Evolutionary conservation across 2,888 invertebrate species (phyloP).

Genomic region (Xestia rhomboidea): DNA sequence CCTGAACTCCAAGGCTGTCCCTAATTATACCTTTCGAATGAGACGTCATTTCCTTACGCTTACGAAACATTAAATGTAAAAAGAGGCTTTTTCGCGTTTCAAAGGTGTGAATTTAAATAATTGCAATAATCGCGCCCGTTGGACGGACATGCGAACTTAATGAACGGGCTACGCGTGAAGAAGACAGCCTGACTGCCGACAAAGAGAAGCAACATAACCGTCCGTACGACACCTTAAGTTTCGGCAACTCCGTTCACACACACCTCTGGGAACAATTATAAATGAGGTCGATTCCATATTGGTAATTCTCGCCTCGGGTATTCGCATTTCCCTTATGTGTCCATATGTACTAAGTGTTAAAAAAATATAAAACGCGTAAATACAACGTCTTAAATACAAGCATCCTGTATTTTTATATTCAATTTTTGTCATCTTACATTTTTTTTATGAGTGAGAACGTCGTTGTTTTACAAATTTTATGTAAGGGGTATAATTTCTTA

Average conservation of each 20-base stretch:
- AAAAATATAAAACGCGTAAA: slow-evolving; percentile 51
- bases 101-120: slow-evolving; percentile 91
- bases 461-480: slow-evolving; percentile 33
- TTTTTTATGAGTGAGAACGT: slow-evolving; percentile 52
- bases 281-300: slow-evolving; percentile 71
- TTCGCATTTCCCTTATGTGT: slow-evolving; percentile 62
- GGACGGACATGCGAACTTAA: slow-evolving; percentile 88
- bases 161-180: slow-evolving; percentile 82
- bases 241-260: slow-evolving; percentile 63
- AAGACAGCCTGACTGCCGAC: slow-evolving; percentile 79
- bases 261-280: slow-evolving; percentile 67
- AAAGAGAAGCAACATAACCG: slow-evolving; percentile 69
- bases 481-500: slow-evolving; percentile 31
- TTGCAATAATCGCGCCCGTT: slow-evolving; percentile 88
- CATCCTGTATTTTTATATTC: slow-evolving; percentile 54
- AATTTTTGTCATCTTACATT: slow-evolving; percentile 42
- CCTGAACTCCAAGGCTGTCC: slow-evolving; percentile 86
- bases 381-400: slow-evolving; percentile 41
- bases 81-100: slow-evolving; percentile 88
- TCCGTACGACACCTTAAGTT: slow-evolving; percentile 62
- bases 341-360: slow-evolving; percentile 56
- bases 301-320: slow-evolving; percentile 66
- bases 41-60: slow-evolving; percentile 90
- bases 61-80: slow-evolving; percentile 89
- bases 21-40: slow-evolving; percentile 90